Base-by-base conservation (phyloP, 1,140 invertebrate genomes). In the Cecropterus lyciades region DNA sequence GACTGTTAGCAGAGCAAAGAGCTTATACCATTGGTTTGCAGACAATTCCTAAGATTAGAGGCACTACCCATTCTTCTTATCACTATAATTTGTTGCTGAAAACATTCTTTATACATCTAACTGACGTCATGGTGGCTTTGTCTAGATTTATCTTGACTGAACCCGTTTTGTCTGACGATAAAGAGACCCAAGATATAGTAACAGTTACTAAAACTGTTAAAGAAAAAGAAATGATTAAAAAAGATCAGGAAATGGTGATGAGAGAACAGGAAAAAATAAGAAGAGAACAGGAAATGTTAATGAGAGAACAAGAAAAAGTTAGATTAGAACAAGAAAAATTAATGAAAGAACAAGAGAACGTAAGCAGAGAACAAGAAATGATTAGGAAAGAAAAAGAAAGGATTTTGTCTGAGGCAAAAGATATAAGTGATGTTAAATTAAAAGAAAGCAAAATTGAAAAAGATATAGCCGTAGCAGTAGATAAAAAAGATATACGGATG, bases 81-180 rank as follows among this genome's bases (percentile, higher is more conserved):
- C 76, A 85, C 43, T 85, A 79, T 27, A 72, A 88, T 65, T 71
- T 83, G 42, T 51, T 92, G 33, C 59, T 93, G 9, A 91, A 89
- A 75, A 89, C 82, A 5, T 91, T 93, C 69, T 87, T 92, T 60
- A 72, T 91, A 15, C 85, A 92, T 73, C 65, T 92, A 45, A 92
- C 91, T 4, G 85, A 91, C 60, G 81, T 93, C 11, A 89, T 92
- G 85, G 83, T 92, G 2, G 79, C 84, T 53, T 66, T 93, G 53
- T 83, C 84, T 7, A 79, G 79, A 62, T 81, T 79, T 73, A 74
- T 89, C 51, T 66, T 83, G 51, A 65, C 69, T 27, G 74, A 87
- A 53, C 76, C 78, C 7, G 27, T 53, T 7, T 53, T 43, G 9
- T 37, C 46, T 48, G 57, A 60, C 30, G 46, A 40, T 8, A 49